Evolutionary conservation across 2,888 invertebrate genomes (phyloP), one percentile per base, ranked within the genome.

Genomic region (Philereme vetulata): DNA sequence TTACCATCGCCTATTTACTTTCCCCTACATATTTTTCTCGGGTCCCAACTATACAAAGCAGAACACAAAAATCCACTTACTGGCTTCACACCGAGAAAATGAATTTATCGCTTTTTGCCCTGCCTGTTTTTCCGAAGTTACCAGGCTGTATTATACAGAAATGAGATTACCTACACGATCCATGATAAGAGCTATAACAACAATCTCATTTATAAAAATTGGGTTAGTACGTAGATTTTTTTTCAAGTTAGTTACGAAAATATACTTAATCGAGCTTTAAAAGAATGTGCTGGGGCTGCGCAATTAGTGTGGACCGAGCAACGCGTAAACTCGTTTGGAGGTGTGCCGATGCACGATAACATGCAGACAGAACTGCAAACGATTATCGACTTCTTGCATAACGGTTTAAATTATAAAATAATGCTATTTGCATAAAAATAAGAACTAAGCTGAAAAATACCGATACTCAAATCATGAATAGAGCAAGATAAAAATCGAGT

Each of bases 31-130:
- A 21, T 44, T 21, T 44, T 58, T 43, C 32, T 36, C 32, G 33
- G 47, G 44, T 51, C 11, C 21, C 6, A 21, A 46, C 35, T 49
- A 21, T 32, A 51, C 10, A 55, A 46, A 51, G 54, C 38, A 47
- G 53, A 54, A 55, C 58, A 44, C 48, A 48, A 58, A 61, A 62
- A 62, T 48, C 53, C 62, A 62, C 62, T 57, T 57, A 57, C 36
- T 32, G 49, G 34, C 43, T 48, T 11, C 33, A 49, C 38, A 42
- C 38, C 40, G 48, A 40, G 58, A 10, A 45, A 58, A 58, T 40
- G 47, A 58, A 56, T 62, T 57, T 57, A 62, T 51, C 38, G 48
- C 55, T 38, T 50, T 56, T 53, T 54, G 33, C 53, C 51, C 43
- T 51, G 43, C 38, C 42, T 43, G 51, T 47, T 62, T 58, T 45